Evolutionary conservation across 2,888 invertebrate species (phyloP).

Genomic region (Nephrocerus scutellatus): DNA sequence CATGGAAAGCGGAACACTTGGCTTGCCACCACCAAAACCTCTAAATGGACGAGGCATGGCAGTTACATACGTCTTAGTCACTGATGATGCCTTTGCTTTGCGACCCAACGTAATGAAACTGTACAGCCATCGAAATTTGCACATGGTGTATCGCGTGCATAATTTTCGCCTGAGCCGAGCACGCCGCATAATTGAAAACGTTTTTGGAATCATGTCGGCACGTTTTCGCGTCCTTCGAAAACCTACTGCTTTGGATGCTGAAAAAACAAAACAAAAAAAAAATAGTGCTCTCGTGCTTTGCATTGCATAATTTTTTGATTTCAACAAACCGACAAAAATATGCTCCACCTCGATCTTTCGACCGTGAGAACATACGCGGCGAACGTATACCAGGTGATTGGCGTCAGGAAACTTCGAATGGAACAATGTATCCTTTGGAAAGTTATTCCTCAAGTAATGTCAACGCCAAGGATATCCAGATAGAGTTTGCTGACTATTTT

Average conservation of each 20-base stretch:
- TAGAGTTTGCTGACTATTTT: not conserved
- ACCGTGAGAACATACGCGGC: conserved; percentile 1
- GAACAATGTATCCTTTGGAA: not conserved
- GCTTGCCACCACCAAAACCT: conserved; percentile 5
- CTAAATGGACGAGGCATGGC: conserved; percentile 8
- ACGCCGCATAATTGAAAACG: conserved; percentile 3
- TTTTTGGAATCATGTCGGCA: conserved; percentile 5
- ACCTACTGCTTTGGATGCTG: not conserved
- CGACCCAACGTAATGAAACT: conserved; percentile 5
- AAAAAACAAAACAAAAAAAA: conserved; percentile 7
- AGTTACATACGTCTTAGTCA: conserved; percentile 10
- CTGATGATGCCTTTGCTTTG: conserved; percentile 10
- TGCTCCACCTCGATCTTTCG: conserved; percentile 3
- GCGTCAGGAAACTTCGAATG: conserved; percentile 1
- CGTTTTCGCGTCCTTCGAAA: conserved; percentile 3
- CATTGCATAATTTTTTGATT: conserved; percentile 4
- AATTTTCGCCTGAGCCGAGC: conserved; percentile 5
- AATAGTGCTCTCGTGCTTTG: conserved; percentile 6
- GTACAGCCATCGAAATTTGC: conserved; percentile 2
- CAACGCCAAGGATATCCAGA: not conserved
- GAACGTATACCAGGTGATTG: conserved; percentile 2
- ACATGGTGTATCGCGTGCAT: conserved; percentile 3
- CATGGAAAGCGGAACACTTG: conserved; percentile 2
- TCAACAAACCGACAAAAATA: conserved; percentile 4
- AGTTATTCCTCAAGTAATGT: not conserved